phyloP scores from a whole-genome alignment of 1,140 invertebrate genomes.

The Onthophagus taurus region DNA sequence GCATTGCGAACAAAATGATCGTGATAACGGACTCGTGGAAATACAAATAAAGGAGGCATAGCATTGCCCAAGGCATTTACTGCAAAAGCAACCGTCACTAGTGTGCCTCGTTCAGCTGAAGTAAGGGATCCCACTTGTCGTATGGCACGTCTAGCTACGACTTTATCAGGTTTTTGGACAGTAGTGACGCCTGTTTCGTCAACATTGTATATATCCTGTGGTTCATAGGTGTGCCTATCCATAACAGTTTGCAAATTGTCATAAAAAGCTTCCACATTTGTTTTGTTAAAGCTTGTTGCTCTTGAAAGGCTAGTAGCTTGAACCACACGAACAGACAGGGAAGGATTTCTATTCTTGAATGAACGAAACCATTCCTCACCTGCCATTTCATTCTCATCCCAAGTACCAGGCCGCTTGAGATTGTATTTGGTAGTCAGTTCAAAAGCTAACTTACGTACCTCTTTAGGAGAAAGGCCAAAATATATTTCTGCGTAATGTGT shows the following conservation, averaged over 20 bases:
- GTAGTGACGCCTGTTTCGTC: constrained; percentile 39
- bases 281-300: constrained; percentile 42
- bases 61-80: too few relatives aligned
- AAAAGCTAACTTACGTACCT: constrained; percentile 22
- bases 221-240: constrained; percentile 27
- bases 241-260: constrained; percentile 32
- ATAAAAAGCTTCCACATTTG: constrained; percentile 35
- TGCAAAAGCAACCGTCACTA: too few relatives aligned
- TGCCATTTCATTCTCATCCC: constrained; percentile 32
- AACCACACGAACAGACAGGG: constrained; percentile 36
- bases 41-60: too few relatives aligned
- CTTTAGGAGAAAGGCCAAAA: constrained; percentile 22
- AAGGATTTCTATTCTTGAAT: constrained; percentile 39
- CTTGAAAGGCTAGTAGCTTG: constrained; percentile 40
- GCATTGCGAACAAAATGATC: too few relatives aligned
- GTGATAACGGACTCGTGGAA: too few relatives aligned
- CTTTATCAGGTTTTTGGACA: constrained; percentile 37
- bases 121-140: constrained; percentile 28
- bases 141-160: constrained; percentile 28
- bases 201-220: constrained; percentile 15
- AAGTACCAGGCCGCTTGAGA: constrained; percentile 25
- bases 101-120: constrained; percentile 25
- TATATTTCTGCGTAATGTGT: constrained; percentile 21
- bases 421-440: constrained; percentile 26
- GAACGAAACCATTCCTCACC: constrained; percentile 39